phyloP scores from a whole-genome alignment of 1,140 invertebrate genomes.

The Sminthurides bifidus region DNA sequence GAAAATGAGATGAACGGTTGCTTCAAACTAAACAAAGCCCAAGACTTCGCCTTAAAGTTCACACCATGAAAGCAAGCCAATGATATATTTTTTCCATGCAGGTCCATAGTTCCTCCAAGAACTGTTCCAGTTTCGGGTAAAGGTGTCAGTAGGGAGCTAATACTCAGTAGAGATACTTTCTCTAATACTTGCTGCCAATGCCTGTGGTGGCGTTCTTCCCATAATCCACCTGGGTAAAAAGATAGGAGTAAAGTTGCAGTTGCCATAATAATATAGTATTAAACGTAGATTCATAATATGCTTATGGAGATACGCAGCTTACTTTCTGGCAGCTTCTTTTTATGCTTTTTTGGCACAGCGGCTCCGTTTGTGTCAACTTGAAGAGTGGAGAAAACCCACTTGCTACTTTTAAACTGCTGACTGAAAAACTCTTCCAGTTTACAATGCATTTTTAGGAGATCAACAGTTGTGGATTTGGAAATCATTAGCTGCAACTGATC shows the following conservation, averaged over 20 bases:
- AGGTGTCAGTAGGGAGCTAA: constrained; percentile 46
- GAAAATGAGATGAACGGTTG: constrained; percentile 90
- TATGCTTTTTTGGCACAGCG: constrained; percentile 6
- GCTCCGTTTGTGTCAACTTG: constrained; percentile 33
- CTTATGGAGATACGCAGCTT: background rate
- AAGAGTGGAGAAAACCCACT: constrained; percentile 71
- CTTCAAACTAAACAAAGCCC: constrained; percentile 88
- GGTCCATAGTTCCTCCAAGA: constrained; percentile 81
- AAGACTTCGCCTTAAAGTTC: constrained; percentile 92
- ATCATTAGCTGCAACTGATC: constrained; percentile 93
- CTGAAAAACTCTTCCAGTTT: constrained; percentile 95
- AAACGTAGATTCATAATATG: background rate
- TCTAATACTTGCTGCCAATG: constrained; percentile 47
- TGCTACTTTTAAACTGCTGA: constrained; percentile 86
- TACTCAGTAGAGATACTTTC: constrained; percentile 39
- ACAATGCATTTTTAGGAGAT: constrained; percentile 89
- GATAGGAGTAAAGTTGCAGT: background rate
- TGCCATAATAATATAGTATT: background rate
- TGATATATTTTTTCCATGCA: constrained; percentile 79
- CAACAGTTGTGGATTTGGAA: constrained; percentile 88
- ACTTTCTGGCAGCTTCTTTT: constrained; percentile 13
- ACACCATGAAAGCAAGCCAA: constrained; percentile 94
- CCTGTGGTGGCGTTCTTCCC: constrained; percentile 40
- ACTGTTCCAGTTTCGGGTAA: constrained; percentile 62
- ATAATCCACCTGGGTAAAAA: constrained; percentile 18